phyloP scores from a whole-genome alignment of 1,140 invertebrate genomes.

The Coenobita brevimanus region DNA sequence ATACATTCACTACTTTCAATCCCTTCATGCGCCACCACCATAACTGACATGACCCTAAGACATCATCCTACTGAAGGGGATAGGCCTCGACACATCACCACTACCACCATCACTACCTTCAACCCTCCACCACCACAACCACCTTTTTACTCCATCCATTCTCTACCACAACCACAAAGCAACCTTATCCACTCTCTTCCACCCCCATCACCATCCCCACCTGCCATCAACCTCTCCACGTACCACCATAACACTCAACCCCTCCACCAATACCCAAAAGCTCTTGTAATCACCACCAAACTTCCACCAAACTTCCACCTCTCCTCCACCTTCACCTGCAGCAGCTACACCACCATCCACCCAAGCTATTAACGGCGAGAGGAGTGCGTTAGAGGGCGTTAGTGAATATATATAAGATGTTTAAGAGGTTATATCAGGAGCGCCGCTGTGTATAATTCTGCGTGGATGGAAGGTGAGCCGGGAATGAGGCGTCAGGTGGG shows the following conservation, averaged over 20 bases:
- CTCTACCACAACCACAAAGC: background rate
- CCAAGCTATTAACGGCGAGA: background rate
- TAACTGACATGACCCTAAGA: too few species aligned
- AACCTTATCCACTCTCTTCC: background rate
- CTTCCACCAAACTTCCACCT: background rate
- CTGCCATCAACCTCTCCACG: background rate
- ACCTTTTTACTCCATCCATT: background rate
- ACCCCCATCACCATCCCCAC: background rate
- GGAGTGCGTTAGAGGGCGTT: too few species aligned
- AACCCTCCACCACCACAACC: background rate
- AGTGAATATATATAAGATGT: too few species aligned
- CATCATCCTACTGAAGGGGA: too few species aligned
- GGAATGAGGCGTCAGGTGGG: too few species aligned
- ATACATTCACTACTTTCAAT: too few species aligned
- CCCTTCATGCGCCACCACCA: too few species aligned
- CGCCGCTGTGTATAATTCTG: too few species aligned
- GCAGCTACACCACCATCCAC: background rate
- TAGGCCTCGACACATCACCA: background rate
- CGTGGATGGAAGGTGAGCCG: too few species aligned
- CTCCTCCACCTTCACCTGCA: background rate
- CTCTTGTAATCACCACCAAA: background rate
- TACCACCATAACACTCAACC: background rate
- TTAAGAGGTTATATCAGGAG: too few species aligned
- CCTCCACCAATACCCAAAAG: background rate
- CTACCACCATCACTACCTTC: background rate